phyloP scores from a whole-genome alignment of 2,888 invertebrate genomes.

The Phaedon cochleariae region DNA sequence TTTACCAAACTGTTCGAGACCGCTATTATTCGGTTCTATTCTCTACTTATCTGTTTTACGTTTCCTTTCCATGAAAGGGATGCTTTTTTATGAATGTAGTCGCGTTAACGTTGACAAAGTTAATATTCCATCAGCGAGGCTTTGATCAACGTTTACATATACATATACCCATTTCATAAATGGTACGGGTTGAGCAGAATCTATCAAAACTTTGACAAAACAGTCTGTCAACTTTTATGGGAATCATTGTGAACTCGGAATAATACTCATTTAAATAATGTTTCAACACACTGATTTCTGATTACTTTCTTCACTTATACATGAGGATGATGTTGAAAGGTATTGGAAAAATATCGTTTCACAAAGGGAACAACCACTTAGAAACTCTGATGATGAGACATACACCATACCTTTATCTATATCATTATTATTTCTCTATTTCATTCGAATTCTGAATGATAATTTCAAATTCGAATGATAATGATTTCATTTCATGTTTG shows the following conservation, averaged over 20 bases:
- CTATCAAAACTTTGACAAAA: neutral
- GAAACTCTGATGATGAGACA: too few relatives aligned
- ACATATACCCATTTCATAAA: too few relatives aligned
- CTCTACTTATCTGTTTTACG: constrained; percentile 25
- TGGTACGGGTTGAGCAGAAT: neutral
- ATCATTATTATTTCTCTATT: too few relatives aligned
- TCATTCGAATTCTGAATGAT: too few relatives aligned
- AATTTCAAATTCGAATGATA: too few relatives aligned
- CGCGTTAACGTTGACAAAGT: neutral
- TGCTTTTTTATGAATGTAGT: neutral
- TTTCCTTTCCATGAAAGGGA: neutral
- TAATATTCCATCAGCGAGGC: neutral
- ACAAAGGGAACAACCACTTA: too few relatives aligned
- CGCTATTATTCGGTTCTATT: constrained; percentile 30
- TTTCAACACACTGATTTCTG: neutral
- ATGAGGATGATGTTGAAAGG: too few relatives aligned
- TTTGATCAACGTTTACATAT: neutral
- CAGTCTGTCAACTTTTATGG: neutral
- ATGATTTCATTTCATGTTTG: too few relatives aligned
- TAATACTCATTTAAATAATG: too few relatives aligned
- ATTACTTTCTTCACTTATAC: neutral
- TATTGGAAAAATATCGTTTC: too few relatives aligned
- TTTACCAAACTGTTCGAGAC: constrained; percentile 33
- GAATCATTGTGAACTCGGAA: neutral
- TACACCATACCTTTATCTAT: too few relatives aligned